phyloP scores from a whole-genome alignment of 1,140 invertebrate genomes.

The Drosophila varians region DNA sequence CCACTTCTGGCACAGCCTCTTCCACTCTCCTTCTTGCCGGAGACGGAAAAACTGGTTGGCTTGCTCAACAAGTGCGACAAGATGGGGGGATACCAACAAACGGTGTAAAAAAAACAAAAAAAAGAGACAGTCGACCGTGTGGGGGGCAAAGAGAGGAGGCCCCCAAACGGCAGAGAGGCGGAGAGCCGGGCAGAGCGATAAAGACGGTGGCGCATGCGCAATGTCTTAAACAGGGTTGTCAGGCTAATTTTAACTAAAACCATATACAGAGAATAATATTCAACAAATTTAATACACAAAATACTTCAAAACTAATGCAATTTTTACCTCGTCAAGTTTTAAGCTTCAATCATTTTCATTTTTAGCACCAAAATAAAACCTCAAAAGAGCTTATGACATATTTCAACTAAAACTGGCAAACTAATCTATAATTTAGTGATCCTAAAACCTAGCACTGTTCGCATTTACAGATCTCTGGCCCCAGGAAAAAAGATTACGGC shows the following conservation, averaged over 20 bases:
- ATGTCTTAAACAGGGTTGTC: constrained; percentile 19
- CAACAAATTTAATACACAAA: constrained; percentile 1
- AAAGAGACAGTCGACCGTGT: constrained; percentile 10
- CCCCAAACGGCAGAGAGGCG: not conserved
- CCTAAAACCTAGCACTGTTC: not conserved
- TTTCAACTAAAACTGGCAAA: too few species aligned
- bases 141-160: not conserved
- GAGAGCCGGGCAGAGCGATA: constrained; percentile 4
- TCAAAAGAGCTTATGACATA: too few species aligned
- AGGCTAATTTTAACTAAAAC: too few species aligned
- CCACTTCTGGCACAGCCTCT: too few species aligned
- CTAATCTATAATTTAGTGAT: not conserved
- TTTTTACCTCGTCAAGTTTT: too few species aligned
- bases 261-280: not conserved
- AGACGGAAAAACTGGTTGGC: constrained; percentile 41
- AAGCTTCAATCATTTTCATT: too few species aligned
- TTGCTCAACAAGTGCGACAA: constrained; percentile 34
- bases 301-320: too few species aligned
- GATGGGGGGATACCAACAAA: not conserved
- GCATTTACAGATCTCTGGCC: not conserved
- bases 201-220: constrained; percentile 43
- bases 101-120: not conserved
- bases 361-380: not conserved
- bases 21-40: constrained; percentile 4
- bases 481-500: not conserved